Evolutionary conservation across 1,140 invertebrate species (phyloP).

Genomic region (Leucophenga varia): DNA sequence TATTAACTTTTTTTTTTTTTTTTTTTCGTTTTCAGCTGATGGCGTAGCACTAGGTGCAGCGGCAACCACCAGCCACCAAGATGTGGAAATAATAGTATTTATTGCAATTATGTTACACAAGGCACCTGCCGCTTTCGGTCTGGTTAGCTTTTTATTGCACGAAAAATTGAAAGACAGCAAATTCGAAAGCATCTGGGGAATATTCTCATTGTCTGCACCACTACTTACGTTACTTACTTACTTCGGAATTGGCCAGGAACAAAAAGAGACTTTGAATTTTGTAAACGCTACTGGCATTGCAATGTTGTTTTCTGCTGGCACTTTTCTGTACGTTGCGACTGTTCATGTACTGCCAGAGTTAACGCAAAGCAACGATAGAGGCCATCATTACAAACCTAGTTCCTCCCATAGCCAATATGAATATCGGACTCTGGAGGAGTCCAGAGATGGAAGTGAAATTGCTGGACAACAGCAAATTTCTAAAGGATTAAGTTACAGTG

Average conservation of each 20-base stretch:
- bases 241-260: slow-evolving; percentile 87
- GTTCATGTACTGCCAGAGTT: slow-evolving; percentile 97
- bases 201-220: slow-evolving; percentile 94
- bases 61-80: slow-evolving; percentile 89
- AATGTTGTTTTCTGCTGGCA: slow-evolving; percentile 98
- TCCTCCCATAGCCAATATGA: slow-evolving; percentile 20
- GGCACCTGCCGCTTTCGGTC: slow-evolving; percentile 96
- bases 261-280: slow-evolving; percentile 71
- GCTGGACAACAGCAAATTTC: slow-evolving; percentile 55
- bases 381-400: slow-evolving; percentile 37
- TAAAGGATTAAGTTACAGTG: slow-evolving; percentile 69
- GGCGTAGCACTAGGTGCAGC: slow-evolving; percentile 96
- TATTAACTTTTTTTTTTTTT: neutral
- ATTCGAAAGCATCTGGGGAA: slow-evolving; percentile 86
- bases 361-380: slow-evolving; percentile 58
- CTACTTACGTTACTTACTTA: slow-evolving; percentile 88
- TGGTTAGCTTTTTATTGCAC: slow-evolving; percentile 95
- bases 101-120: slow-evolving; percentile 99
- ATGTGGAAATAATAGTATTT: slow-evolving; percentile 97
- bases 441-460: slow-evolving; percentile 9
- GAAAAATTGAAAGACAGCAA: slow-evolving; percentile 84
- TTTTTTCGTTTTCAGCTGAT: slow-evolving; percentile 77
- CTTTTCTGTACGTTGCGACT: slow-evolving; percentile 97
- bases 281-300: slow-evolving; percentile 89
- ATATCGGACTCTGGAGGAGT: slow-evolving; percentile 37